A percentile compares a stretch with the other conserved stretches of the same genome.
Evolutionary conservation across 2,113 vertebrate species (phyloP).

Genomic region (Pedionomus torquatus): DNA sequence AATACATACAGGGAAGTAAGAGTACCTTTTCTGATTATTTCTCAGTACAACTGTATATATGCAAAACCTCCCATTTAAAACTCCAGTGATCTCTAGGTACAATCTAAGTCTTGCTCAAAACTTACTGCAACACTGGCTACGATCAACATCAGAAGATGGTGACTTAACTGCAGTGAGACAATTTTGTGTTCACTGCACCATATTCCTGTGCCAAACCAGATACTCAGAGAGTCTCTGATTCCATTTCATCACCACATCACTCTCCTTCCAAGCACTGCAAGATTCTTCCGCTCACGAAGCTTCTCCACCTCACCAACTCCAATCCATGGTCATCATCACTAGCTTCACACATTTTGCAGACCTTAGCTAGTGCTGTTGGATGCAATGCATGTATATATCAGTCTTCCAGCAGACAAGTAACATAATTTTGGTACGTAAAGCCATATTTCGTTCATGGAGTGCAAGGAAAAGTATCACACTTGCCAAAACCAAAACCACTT

Average conservation of each 20-base stretch:
- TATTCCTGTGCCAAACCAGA: neutral
- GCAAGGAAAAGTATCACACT: neutral
- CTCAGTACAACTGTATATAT: neutral
- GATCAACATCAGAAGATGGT: neutral
- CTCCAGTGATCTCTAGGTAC: neutral
- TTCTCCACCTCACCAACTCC: neutral
- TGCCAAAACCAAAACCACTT: neutral
- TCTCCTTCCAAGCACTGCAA: neutral
- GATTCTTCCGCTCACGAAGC: neutral
- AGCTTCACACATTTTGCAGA: neutral
- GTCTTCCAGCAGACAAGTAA: neutral
- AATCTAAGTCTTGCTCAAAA: neutral
- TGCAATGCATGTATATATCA: accelerated
- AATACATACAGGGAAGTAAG: neutral
- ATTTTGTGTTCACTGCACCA: neutral
- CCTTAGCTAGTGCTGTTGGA: neutral
- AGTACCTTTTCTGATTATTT: neutral
- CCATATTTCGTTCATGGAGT: neutral
- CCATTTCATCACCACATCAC: neutral
- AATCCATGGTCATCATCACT: neutral
- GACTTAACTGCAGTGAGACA: neutral
- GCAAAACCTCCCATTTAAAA: neutral
- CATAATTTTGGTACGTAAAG: neutral
- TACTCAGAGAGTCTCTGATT: neutral
- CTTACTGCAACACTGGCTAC: neutral